Evolutionary conservation across 1,140 invertebrate genomes (phyloP).

Genomic region (Drosophila repleta): DNA sequence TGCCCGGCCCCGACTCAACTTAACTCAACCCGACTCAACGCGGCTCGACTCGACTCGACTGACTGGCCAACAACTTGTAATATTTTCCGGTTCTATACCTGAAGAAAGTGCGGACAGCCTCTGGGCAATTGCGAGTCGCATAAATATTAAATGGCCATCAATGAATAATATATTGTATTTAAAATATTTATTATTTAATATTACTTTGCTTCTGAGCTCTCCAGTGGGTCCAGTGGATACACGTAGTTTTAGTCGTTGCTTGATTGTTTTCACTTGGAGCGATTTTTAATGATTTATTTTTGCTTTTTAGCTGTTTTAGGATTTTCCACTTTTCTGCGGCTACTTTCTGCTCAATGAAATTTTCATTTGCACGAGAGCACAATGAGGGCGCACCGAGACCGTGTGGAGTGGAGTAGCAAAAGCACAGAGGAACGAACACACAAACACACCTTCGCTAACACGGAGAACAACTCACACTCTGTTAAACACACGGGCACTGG

Average conservation of each 20-base stretch:
- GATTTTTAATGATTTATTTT: constrained; percentile 64
- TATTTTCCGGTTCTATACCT: constrained; percentile 68
- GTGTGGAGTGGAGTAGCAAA: constrained; percentile 31
- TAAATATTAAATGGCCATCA: constrained; percentile 12
- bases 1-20: constrained; percentile 55
- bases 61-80: constrained; percentile 62
- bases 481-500: constrained; percentile 30
- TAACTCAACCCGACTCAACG: constrained; percentile 58
- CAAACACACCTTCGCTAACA: neutral
- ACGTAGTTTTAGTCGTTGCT: neutral
- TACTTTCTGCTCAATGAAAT: constrained; percentile 80
- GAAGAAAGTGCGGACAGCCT: constrained; percentile 59
- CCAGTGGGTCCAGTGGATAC: constrained; percentile 45
- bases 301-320: constrained; percentile 61
- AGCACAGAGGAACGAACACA: constrained; percentile 32
- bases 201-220: constrained; percentile 51
- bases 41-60: constrained; percentile 59
- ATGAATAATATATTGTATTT: neutral
- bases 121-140: neutral
- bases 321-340: constrained; percentile 73
- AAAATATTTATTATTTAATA: constrained; percentile 11
- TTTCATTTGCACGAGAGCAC: constrained; percentile 82
- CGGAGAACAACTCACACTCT: constrained; percentile 29
- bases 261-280: constrained; percentile 55
- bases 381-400: constrained; percentile 73